Conservation (phyloP, 2,797 vertebrate species). For the Halcyon badia region DNA sequence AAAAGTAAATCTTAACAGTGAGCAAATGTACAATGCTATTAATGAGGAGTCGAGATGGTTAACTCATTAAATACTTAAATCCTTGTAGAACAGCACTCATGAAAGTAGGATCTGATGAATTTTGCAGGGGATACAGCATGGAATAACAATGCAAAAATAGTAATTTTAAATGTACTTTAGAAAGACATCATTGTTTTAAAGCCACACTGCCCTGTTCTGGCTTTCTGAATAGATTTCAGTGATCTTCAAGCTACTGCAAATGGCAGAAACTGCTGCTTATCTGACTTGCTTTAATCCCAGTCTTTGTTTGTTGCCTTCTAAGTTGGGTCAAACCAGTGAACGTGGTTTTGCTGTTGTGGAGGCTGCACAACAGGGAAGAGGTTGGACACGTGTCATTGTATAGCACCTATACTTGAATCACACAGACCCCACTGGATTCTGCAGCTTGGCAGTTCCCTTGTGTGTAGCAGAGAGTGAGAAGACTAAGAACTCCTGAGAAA, state of each 20-base stretch:
- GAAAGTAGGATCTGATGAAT: neutral
- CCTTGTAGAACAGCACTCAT: neutral
- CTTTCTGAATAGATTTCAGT: neutral
- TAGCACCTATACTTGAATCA: no score
- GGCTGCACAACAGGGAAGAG: accelerated
- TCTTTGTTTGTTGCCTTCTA: neutral
- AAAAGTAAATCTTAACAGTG: neutral
- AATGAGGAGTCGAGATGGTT: neutral
- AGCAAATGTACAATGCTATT: neutral
- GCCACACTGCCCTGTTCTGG: neutral
- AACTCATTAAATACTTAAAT: neutral
- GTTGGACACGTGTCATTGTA: accelerated
- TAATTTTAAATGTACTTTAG: neutral
- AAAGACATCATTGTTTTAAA: neutral
- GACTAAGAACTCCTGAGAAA: neutral
- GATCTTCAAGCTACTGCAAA: neutral
- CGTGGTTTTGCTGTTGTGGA: neutral
- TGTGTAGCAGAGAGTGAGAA: neutral
- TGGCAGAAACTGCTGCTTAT: neutral
- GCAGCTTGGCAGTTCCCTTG: neutral
- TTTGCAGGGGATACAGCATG: neutral
- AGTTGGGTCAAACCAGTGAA: neutral
- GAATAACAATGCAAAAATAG: neutral
- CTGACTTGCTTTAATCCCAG: neutral
- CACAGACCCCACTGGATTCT: neutral